Evolutionary conservation across 2,888 invertebrate species (phyloP).

Genomic region (Synergus laeviventris): DNA sequence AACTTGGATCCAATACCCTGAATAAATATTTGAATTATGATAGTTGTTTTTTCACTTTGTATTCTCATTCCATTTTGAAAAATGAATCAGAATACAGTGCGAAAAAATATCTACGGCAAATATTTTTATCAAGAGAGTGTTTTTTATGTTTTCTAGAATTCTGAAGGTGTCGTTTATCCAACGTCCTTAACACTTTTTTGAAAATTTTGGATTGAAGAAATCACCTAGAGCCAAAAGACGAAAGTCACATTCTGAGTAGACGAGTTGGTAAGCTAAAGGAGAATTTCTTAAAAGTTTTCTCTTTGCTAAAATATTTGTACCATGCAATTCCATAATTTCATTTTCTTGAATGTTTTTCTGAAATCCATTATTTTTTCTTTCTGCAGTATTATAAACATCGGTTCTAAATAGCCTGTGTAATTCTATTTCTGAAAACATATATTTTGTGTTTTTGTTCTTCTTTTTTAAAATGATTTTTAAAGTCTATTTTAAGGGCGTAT

Average conservation of each 20-base stretch:
- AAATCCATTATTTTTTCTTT: slow-evolving; percentile 72
- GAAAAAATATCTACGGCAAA: no score
- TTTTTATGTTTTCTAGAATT: no score
- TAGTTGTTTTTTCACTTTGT: neutral
- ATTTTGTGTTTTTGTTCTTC: neutral
- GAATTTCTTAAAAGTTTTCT: slow-evolving; percentile 80
- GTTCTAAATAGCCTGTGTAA: slow-evolving; percentile 80
- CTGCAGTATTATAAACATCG: slow-evolving; percentile 79
- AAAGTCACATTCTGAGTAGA: slow-evolving; percentile 80
- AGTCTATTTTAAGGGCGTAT: no score
- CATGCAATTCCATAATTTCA: slow-evolving; percentile 79
- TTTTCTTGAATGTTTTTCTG: slow-evolving; percentile 74
- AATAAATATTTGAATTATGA: slow-evolving; percentile 1
- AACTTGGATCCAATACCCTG: no score
- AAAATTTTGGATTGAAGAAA: neutral
- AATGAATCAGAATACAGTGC: no score
- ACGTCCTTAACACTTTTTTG: no score
- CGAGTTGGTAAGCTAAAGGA: slow-evolving; percentile 80
- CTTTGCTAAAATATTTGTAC: slow-evolving; percentile 77
- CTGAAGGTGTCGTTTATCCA: no score
- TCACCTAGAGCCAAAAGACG: slow-evolving; percentile 78
- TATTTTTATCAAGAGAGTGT: no score
- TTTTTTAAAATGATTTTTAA: no score
- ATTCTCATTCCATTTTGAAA: neutral
- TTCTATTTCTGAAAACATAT: slow-evolving; percentile 78